Evolutionary conservation across 2,888 invertebrate species (phyloP), one percentile per base, ranked within the genome.

Genomic region (Pharmacophagus antenor): DNA sequence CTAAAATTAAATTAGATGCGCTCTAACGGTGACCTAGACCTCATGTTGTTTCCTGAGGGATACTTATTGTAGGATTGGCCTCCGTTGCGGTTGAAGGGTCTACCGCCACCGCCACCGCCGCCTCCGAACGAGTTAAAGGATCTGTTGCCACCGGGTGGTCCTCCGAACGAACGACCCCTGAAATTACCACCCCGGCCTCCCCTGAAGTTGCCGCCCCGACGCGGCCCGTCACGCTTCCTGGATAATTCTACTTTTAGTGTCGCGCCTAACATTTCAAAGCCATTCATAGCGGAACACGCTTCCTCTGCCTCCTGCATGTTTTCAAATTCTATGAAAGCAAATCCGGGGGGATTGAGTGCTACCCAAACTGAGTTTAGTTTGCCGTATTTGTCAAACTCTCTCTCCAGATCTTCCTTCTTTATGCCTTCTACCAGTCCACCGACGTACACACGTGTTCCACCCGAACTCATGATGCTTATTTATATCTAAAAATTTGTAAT

Each of bases 351-450:
- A 88, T 97, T 97, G 85, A 97, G 95, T 70, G 97, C 97, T 72
- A 96, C 96, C 97, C 97, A 97, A 68, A 97, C 97, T 72, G 95
- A 96, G 90, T 96, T 96, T 71, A 97, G 92, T 91, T 97, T 97
- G 72, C 97, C 97, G 86, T 95, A 97, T 91, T 97, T 97, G 76
- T 96, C 95, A 84, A 97, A 97, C 87, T 97, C 96, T 79, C 94
- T 93, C 85, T 97, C 97, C 67, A 98, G 91, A 84, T 97, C 97
- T 87, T 97, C 97, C 82, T 97, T 97, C 90, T 96, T 97, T 82
- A 97, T 95, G 80, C 94, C 94, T 81, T 96, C 96, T 76, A 94
- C 95, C 70, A 97, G 93, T 77, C 97, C 97, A 72, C 97, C 97
- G 76, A 97, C 97, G 87, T 96, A 97, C 69, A 97, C 96, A 81